phyloP scores from a whole-genome alignment of 2,888 invertebrate genomes.

The Odontocerum albicorne region DNA sequence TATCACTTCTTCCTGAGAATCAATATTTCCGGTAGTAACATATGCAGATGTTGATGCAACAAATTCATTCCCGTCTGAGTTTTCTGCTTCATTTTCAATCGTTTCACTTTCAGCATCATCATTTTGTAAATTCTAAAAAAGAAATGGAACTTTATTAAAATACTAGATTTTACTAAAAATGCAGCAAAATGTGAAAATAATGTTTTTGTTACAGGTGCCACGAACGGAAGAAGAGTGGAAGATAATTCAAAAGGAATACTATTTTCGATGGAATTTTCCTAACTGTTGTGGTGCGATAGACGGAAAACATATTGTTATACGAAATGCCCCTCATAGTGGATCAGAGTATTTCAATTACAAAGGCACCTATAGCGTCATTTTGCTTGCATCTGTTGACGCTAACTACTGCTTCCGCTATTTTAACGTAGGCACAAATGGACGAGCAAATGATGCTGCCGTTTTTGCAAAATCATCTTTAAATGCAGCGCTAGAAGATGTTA shows the following conservation, averaged over 20 bases:
- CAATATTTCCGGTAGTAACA: no score
- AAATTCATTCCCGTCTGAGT: no score
- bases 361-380: constrained; percentile 37
- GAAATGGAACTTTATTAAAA: no score
- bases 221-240: constrained; percentile 34
- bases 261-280: constrained; percentile 37
- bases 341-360: constrained; percentile 33
- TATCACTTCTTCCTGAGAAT: no score
- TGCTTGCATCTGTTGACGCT: constrained; percentile 38
- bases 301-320: constrained; percentile 39
- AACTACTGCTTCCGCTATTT: constrained; percentile 35
- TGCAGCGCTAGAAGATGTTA: neutral
- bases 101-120: no score
- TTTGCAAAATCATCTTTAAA: neutral
- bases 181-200: no score
- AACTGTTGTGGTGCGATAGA: constrained; percentile 38
- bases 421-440: constrained; percentile 37
- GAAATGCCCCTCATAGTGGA: constrained; percentile 34
- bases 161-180: no score
- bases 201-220: constrained; percentile 29
- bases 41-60: no score
- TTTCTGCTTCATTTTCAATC: no score
- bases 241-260: constrained; percentile 29
- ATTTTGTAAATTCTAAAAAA: no score
- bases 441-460: constrained; percentile 6